Evolutionary conservation across 2,797 vertebrate genomes (phyloP).

Genomic region (Lepidocolaptes lacrymiger): DNA sequence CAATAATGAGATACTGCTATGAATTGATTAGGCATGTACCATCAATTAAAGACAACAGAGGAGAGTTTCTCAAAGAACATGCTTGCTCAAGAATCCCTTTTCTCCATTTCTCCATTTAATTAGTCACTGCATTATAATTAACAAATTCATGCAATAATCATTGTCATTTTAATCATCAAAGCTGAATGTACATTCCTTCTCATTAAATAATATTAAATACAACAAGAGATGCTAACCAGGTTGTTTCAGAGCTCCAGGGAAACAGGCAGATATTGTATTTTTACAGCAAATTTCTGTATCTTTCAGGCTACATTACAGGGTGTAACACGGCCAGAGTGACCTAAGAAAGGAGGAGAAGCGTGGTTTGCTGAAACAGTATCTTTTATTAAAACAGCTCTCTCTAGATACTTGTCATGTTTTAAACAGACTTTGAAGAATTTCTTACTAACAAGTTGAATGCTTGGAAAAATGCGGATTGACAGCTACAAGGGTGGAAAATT

Average conservation of each 20-base stretch:
- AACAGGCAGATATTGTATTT: background rate
- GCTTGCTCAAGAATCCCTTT: slow-evolving; percentile 54
- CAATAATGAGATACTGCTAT: background rate
- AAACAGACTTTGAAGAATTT: background rate
- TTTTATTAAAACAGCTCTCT: slow-evolving; percentile 1
- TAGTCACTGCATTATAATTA: slow-evolving; percentile 36
- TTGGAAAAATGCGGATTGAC: background rate
- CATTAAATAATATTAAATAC: slow-evolving; percentile 30
- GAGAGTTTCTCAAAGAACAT: slow-evolving; percentile 42
- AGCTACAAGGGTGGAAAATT: background rate
- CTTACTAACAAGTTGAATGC: background rate
- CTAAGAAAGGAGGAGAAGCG: background rate
- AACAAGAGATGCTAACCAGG: slow-evolving; percentile 1
- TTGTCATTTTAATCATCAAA: slow-evolving; percentile 33
- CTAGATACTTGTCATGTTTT: background rate
- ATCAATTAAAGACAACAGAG: slow-evolving; percentile 5
- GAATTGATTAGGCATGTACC: slow-evolving; percentile 10
- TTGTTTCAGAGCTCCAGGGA: slow-evolving; percentile 10
- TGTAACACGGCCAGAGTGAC: background rate
- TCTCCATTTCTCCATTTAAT: slow-evolving; percentile 62
- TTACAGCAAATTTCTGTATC: slow-evolving; percentile 4
- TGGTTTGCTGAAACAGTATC: background rate
- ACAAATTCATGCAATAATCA: slow-evolving; percentile 57
- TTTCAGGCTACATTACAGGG: background rate
- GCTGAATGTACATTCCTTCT: slow-evolving; percentile 34